Evolutionary conservation across 2,797 vertebrate species (phyloP).

Genomic region (Garrulus glandarius): DNA sequence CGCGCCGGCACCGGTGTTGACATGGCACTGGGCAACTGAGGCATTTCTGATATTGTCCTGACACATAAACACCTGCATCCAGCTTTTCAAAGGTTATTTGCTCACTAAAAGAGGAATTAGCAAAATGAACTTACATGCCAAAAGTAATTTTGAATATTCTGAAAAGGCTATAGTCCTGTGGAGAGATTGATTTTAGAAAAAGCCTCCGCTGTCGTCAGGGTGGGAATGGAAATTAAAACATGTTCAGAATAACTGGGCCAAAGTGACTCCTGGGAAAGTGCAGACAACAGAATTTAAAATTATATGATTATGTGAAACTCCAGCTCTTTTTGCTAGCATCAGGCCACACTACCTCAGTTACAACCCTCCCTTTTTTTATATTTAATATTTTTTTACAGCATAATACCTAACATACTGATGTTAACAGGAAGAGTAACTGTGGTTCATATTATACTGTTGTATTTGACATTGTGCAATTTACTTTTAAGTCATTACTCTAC

Average conservation of each 20-base stretch:
- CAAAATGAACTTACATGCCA: conserved; percentile 72
- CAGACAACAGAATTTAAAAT: not conserved
- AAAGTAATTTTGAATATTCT: conserved; percentile 76
- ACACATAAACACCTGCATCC: conserved; percentile 78
- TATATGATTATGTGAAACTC: not conserved
- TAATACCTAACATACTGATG: not conserved
- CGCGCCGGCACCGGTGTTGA: rapidly evolving
- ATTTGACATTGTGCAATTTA: conserved; percentile 29
- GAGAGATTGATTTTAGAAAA: not conserved
- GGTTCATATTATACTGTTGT: not conserved
- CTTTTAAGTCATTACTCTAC: conserved; percentile 59
- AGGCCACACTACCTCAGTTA: not conserved
- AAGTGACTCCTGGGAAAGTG: not conserved
- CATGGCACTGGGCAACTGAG: not conserved
- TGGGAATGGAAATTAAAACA: not conserved
- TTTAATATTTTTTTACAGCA: not conserved
- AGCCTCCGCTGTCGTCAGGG: not conserved
- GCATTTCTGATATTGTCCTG: conserved; percentile 64
- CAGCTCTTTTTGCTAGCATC: not conserved
- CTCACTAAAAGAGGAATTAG: conserved; percentile 78
- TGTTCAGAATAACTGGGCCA: not conserved
- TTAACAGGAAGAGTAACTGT: not conserved
- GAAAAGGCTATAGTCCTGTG: not conserved
- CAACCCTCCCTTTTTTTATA: not conserved
- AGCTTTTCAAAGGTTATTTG: conserved; percentile 75